Evolutionary conservation across 2,113 vertebrate genomes (phyloP).

Genomic region (Oplegnathus fasciatus): DNA sequence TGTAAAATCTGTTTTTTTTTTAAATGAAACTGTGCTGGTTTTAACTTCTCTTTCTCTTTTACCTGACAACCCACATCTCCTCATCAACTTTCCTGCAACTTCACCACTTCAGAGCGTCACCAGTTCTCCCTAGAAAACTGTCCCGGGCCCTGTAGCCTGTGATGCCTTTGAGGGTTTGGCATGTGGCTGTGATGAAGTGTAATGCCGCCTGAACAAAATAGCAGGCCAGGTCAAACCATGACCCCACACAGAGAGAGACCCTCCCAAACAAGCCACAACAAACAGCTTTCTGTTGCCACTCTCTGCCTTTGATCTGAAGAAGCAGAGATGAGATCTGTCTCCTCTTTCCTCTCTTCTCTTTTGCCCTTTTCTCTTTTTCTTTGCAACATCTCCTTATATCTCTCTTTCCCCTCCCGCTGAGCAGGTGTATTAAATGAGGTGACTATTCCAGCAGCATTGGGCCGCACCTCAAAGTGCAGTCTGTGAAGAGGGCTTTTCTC

Average conservation of each 20-base stretch:
- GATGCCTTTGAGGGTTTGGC: constrained; percentile 39
- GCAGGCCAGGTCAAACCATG: constrained; percentile 53
- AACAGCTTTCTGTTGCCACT: constrained; percentile 69
- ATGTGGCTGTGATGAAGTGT: constrained; percentile 39
- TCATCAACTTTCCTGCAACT: constrained; percentile 15
- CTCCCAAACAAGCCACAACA: constrained; percentile 76
- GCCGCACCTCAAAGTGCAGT: constrained; percentile 76
- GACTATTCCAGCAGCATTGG: constrained; percentile 68
- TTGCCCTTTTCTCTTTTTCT: constrained; percentile 59
- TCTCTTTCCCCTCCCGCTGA: constrained; percentile 65
- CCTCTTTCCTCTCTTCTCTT: constrained; percentile 58
- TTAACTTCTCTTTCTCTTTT: neutral
- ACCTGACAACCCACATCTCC: neutral
- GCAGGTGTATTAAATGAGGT: constrained; percentile 80
- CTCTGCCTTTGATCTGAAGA: constrained; percentile 77
- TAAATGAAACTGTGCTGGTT: neutral
- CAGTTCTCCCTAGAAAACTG: constrained; percentile 15
- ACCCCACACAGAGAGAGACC: constrained; percentile 58
- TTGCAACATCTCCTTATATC: constrained; percentile 61
- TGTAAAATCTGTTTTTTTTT: neutral
- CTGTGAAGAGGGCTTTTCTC: constrained; percentile 79
- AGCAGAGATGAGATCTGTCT: constrained; percentile 64
- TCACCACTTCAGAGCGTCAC: neutral
- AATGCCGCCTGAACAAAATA: constrained; percentile 59
- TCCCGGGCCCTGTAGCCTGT: constrained; percentile 7